These are phyloP conservation scores for Noturus placidus DNA, from an alignment of 2,113 vertebrate genomes.

Conservation along the genomic window DNA sequence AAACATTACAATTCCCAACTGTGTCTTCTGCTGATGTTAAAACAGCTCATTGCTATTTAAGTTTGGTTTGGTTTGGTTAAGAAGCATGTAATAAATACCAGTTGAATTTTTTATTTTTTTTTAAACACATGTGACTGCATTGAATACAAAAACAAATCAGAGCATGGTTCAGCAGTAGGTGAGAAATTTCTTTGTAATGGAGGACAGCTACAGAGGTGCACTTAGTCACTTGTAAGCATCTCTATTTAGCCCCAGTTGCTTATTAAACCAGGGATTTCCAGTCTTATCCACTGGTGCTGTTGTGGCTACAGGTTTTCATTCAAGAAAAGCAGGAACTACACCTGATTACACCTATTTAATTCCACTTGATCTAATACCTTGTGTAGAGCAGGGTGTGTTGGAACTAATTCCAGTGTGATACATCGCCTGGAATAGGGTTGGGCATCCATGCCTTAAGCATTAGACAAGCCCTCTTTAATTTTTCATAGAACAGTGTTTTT, in stretches of 20 bases:
- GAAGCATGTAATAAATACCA: not conserved
- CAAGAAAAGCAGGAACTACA: not conserved
- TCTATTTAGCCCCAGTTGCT: not conserved
- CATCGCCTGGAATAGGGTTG: not conserved
- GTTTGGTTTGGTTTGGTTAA: not conserved
- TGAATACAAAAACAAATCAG: not conserved
- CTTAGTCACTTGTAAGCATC: not conserved
- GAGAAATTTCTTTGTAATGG: not conserved
- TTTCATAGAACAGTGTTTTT: not conserved
- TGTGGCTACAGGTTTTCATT: not conserved
- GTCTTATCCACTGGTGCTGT: not conserved
- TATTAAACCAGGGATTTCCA: not conserved
- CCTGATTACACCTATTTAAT: not conserved
- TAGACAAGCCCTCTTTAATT: not conserved
- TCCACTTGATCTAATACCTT: too few species aligned
- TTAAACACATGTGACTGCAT: not conserved
- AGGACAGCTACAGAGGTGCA: not conserved
- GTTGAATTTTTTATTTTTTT: not conserved
- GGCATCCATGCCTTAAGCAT: not conserved
- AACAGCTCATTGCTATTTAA: not conserved
- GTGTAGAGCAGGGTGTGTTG: not conserved
- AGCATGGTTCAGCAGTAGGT: not conserved
- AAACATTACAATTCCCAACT: not conserved
- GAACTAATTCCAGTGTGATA: conserved; percentile 17
- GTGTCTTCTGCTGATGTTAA: not conserved